Evolutionary conservation across 2,888 invertebrate genomes (phyloP), one percentile per base, ranked within the genome.

Genomic region (Tillus elongatus): DNA sequence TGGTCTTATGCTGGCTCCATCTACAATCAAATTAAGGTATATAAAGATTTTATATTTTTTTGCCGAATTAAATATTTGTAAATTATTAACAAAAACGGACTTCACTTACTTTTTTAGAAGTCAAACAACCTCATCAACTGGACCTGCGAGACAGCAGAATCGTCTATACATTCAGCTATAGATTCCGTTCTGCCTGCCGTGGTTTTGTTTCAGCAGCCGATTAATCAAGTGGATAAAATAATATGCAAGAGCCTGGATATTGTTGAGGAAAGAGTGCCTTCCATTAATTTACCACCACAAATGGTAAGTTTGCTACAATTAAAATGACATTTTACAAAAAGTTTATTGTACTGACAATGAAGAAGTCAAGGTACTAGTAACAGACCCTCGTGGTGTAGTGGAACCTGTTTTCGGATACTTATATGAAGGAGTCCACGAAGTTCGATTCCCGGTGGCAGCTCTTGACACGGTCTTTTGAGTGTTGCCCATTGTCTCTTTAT

Each of bases 241-340:
- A 75, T 91, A 42, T 90, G 88, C 67, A 80, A 76, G 57, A 85
- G 88, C 38, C 73, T 92, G 45, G 88, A 89, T 49, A 74, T 83
- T 26, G 79, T 91, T n/a, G 90, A 91, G 61, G 77, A 83, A 53
- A 75, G 77, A 41, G 80, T 88, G 32, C 91, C 91, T 0, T 76
- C 82, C 1, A 82, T 91, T 42, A 79, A 82, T 58, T 69, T 89
- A 47, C 87, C 90, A 3, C 88, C 91, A 4, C 78, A 89, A 68
- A 75, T 83, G 71, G 90, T 90, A 70, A 75, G 72, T 59, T 19
- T 8, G 24, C n/a, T n/a, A n/a, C n/a, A n/a, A n/a, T n/a, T n/a
- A n/a, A n/a, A n/a, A n/a, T n/a, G n/a, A n/a, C n/a, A n/a, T n/a
- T n/a, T n/a, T n/a, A n/a, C n/a, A n/a, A n/a, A n/a, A n/a, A n/a